Base-by-base conservation (phyloP, 1,140 invertebrate species). In the Neodiprion fabricii region DNA sequence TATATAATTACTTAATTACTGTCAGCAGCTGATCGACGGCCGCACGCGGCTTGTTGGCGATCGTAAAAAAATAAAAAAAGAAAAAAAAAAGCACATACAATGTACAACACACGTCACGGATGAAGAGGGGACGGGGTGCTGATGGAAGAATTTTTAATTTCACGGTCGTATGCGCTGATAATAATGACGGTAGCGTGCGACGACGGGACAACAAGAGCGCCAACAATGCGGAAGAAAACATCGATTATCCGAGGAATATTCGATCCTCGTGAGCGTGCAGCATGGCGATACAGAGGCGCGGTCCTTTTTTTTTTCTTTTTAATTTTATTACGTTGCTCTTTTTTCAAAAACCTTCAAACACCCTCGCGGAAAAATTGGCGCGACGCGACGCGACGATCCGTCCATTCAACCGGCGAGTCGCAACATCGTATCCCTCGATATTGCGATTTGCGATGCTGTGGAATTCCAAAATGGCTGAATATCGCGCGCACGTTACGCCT, bases 401-500 rank as follows among this genome's bases (percentile, higher is more conserved):
- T 61, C 53, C 53, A 61, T 61, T 61, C 53, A 12, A 61, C 53
- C 53, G 53, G 11, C 53, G 11, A 4, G 53, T 61, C 53, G 8
- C 53, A 61, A 61, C n/a, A 61, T 40, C 28, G 28, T 40, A 40
- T 61, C 53, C 53, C 53, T 61, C 53, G 53, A 61, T 61, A 61
- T 61, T 61, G 53, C 53, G 11, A 17, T 11, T 40, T 40, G 28
- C 12, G 11, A 17, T 1, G 40, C 17, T 9, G 11, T 69, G 67
- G 40, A 69, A 69, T 69, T 69, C 40, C 67, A 69, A 69, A 17
- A 69, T 69, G 40, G 67, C 67, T 69, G 9, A 65, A 2, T 69
- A 10, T 23, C 11, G 10, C 23, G 17, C 9, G 17, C 67, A n/a
- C 17, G 67, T 4, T 69, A 23, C 17, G 1, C 67, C 7, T 5